phyloP scores from a whole-genome alignment of 2,888 invertebrate genomes.

The Cephalotes varians region DNA sequence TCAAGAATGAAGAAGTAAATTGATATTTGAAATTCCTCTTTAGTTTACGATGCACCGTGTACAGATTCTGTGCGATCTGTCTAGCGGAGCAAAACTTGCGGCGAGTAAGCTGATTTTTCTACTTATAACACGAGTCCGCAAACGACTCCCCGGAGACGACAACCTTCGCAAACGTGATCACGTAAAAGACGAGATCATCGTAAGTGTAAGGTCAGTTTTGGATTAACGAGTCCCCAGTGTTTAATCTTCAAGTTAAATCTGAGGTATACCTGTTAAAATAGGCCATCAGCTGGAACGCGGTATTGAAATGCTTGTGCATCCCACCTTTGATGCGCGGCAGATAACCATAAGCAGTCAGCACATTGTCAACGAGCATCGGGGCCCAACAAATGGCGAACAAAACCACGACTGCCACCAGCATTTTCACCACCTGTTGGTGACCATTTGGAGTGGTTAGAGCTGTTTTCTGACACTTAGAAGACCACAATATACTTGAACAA shows the following conservation, averaged over 20 bases:
- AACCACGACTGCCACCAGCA: slow-evolving; percentile 90
- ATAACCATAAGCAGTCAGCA: slow-evolving; percentile 88
- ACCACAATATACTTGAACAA: background rate
- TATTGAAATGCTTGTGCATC: slow-evolving; percentile 88
- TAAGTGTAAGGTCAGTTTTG: slow-evolving; percentile 10
- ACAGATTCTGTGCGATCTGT: background rate
- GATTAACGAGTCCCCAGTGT: slow-evolving; percentile 7
- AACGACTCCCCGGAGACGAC: background rate
- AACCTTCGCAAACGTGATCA: slow-evolving; percentile 31
- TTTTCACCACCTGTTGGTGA: slow-evolving; percentile 89
- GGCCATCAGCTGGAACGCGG: slow-evolving; percentile 89
- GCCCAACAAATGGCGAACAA: slow-evolving; percentile 91
- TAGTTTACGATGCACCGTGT: background rate
- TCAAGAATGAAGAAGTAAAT: background rate
- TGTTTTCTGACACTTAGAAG: background rate
- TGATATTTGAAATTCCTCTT: background rate
- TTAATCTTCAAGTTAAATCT: background rate
- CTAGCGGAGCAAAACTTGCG: background rate
- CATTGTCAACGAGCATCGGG: slow-evolving; percentile 89
- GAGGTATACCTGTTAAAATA: slow-evolving; percentile 89
- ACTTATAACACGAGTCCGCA: slow-evolving; percentile 5
- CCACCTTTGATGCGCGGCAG: slow-evolving; percentile 87
- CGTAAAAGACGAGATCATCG: slow-evolving; percentile 1
- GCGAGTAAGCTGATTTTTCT: slow-evolving; percentile 1
- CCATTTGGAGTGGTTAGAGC: background rate